Conservation (phyloP, 2,888 invertebrate species). For the Agrochola circellaris region DNA sequence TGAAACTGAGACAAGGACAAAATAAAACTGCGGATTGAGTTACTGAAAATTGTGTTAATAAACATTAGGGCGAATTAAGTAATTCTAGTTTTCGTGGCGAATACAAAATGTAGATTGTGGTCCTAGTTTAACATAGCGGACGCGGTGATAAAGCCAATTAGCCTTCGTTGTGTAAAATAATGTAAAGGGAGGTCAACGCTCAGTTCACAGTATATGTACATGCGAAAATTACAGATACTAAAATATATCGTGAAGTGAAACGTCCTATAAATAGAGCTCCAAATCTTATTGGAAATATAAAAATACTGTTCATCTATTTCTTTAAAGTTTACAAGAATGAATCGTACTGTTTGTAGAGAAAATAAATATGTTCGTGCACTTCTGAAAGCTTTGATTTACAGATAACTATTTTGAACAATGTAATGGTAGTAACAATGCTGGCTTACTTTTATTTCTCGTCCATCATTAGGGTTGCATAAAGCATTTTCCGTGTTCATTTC, state of each 20-base stretch:
- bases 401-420: slow-evolving; percentile 44
- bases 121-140: slow-evolving; percentile 63
- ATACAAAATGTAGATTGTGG: slow-evolving; percentile 43
- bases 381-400: slow-evolving; percentile 57
- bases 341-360: slow-evolving; percentile 57
- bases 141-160: slow-evolving; percentile 72
- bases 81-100: slow-evolving; percentile 52
- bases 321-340: slow-evolving; percentile 60
- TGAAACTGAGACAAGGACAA: slow-evolving; percentile 59
- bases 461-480: slow-evolving; percentile 24
- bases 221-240: slow-evolving; percentile 56
- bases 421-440: slow-evolving; percentile 23
- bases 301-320: slow-evolving; percentile 65
- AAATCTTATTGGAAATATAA: slow-evolving; percentile 67
- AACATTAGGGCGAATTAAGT: slow-evolving; percentile 51
- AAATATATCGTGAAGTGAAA: slow-evolving; percentile 59
- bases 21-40: slow-evolving; percentile 37
- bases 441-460: slow-evolving; percentile 18
- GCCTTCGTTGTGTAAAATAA: slow-evolving; percentile 65
- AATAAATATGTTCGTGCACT: slow-evolving; percentile 63
- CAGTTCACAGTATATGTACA: slow-evolving; percentile 32
- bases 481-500: slow-evolving; percentile 9
- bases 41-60: slow-evolving; percentile 55
- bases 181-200: slow-evolving; percentile 63
- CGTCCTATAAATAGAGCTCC: slow-evolving; percentile 54